Base-by-base conservation (phyloP, 2,888 invertebrate genomes). In the Venustoraphidia nigricollis region DNA sequence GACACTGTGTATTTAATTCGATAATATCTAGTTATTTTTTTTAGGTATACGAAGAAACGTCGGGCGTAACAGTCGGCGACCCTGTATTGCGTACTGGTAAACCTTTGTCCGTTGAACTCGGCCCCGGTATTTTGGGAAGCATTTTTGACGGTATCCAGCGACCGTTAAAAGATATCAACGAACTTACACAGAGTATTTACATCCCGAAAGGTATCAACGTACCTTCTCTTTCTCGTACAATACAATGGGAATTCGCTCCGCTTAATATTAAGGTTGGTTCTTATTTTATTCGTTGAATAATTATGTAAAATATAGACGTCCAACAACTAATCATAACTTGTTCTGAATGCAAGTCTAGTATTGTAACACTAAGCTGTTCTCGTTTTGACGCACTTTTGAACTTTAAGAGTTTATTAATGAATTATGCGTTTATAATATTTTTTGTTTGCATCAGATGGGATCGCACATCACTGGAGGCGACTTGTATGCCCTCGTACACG, bases 81-180 rank as follows among this genome's bases (percentile, higher is more conserved):
- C 98, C 98, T 46, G 97, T 99, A 14, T 74, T 98, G 56, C 78
- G 97, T 60, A 99, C 98, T 0, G 98, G 98, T 56, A 99, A 98
- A 69, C 98, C 98, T 0, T 72, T 99, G 47, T 99, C 98, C 8
- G 98, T 99, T 38, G 98, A 99, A 68, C 73, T 99, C 49, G 98
- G 98, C 8, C 98, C 98, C 45, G 97, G 97, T 63, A 99, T 99
- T 68, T 83, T 99, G 79, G 94, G 93, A 56, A 94, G 93, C 66
- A 99, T 99, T 72, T 99, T 97, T 72, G 98, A 99, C 72, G 98
- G 98, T 75, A 99, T 98, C 70, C 98, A 98, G 71, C 87, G 98
- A 63, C 98, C 98, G 0, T 69, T 99, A 61, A 93, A 90, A 69
- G 96, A 95, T 70, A 98, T 99, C 67, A 78, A 86, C 64, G 92